These are phyloP conservation scores for Acipenser ruthenus DNA, from an alignment of 2,797 vertebrate species.

Conservation along the genomic window DNA sequence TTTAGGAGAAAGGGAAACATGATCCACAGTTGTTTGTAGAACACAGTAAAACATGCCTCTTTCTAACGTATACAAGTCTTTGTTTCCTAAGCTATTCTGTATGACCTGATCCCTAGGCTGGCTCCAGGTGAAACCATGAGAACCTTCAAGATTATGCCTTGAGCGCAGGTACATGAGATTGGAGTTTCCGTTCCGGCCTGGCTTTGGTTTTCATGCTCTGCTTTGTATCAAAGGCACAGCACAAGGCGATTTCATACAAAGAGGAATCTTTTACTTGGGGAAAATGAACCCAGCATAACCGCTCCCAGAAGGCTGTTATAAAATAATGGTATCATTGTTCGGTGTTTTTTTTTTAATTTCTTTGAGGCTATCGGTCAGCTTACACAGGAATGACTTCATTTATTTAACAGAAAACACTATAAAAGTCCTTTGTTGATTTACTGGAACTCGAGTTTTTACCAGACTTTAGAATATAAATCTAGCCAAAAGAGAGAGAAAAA, in stretches of 20 bases:
- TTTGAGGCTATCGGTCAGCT: neutral
- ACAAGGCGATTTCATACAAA: neutral
- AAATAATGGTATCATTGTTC: neutral
- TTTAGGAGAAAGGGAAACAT: too few relatives aligned
- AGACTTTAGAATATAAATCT: neutral
- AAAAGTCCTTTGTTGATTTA: neutral
- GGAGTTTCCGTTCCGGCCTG: neutral
- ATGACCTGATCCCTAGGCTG: too few relatives aligned
- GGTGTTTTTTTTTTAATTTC: neutral
- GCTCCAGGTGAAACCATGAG: too few relatives aligned
- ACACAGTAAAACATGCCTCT: too few relatives aligned
- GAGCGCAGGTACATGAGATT: neutral
- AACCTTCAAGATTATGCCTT: neutral
- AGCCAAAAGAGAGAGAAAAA: too few relatives aligned
- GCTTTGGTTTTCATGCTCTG: constrained; percentile 2
- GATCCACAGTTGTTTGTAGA: too few relatives aligned
- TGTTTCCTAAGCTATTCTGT: too few relatives aligned
- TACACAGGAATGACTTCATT: neutral
- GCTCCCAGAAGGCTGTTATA: neutral
- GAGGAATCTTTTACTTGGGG: neutral
- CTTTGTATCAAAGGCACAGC: neutral
- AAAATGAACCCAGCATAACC: neutral
- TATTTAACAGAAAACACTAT: neutral
- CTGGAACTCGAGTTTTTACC: neutral
- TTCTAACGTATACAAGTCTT: too few relatives aligned